Percentiles rank a stretch among this genome's conserved stretches.
Evolutionary conservation across 1,140 invertebrate genomes (phyloP).

Genomic region (Apolygus lucorum): DNA sequence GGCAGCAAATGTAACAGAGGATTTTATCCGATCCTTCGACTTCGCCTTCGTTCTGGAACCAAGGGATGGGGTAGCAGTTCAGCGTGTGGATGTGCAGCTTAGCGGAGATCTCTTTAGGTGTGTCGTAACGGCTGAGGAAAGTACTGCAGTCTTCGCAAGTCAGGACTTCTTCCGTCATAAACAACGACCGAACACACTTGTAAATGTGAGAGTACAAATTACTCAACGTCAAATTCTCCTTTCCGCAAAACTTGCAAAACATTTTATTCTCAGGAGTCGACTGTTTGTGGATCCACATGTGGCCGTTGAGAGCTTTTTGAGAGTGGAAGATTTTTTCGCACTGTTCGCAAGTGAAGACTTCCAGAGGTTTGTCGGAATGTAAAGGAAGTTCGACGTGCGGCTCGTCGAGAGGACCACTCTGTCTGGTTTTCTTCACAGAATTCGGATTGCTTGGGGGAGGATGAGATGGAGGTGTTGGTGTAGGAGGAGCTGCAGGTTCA

Average conservation of each 20-base stretch:
- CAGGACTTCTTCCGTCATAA: constrained; percentile 1
- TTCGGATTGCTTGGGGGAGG: background rate
- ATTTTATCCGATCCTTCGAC: background rate
- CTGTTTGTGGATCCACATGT: constrained; percentile 1
- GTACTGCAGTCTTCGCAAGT: constrained; percentile 12
- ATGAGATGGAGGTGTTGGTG: background rate
- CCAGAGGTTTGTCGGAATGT: no score
- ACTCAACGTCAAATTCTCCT: background rate
- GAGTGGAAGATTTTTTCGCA: constrained; percentile 4
- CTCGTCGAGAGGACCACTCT: background rate
- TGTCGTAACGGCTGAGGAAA: background rate
- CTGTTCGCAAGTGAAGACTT: background rate
- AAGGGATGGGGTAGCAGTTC: constrained; percentile 12
- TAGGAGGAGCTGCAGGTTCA: background rate
- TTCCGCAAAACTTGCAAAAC: constrained; percentile 15
- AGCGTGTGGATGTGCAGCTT: constrained; percentile 11
- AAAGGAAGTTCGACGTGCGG: no score
- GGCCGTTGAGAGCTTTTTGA: constrained; percentile 14
- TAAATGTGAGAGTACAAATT: constrained; percentile 11
- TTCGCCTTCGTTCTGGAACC: background rate
- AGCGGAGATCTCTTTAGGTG: constrained; percentile 13
- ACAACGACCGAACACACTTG: constrained; percentile 1
- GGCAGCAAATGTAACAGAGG: constrained; percentile 10
- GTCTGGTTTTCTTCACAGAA: background rate
- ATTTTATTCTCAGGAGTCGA: background rate